Evolutionary conservation across 1,140 invertebrate genomes (phyloP).

Genomic region (Rhyzopertha dominica): DNA sequence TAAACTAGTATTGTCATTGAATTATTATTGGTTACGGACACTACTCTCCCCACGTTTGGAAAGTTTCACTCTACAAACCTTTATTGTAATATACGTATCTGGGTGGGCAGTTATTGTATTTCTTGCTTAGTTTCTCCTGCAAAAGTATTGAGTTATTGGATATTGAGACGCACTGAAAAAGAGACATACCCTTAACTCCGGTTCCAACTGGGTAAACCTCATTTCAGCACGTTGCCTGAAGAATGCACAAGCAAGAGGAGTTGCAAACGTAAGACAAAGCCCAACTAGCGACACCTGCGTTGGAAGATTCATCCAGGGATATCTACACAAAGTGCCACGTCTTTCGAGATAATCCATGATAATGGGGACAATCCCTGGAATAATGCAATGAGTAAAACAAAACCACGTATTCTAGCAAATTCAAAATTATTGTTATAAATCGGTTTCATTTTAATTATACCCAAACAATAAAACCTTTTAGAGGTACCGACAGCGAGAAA

Average conservation of each 20-base stretch:
- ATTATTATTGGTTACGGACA: background rate
- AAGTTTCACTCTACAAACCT: constrained; percentile 49
- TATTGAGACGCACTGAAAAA: too few relatives aligned
- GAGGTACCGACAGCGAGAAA: too few relatives aligned
- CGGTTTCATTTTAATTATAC: too few relatives aligned
- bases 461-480: too few relatives aligned
- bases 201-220: constrained; percentile 53
- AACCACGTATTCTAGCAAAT: too few relatives aligned
- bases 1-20: background rate
- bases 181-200: constrained; percentile 49
- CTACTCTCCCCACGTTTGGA: background rate
- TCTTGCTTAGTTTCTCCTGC: constrained; percentile 46
- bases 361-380: constrained; percentile 61
- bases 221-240: constrained; percentile 69
- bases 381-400: too few relatives aligned
- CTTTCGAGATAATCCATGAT: constrained; percentile 64
- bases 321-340: constrained; percentile 49
- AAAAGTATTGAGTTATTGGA: too few relatives aligned
- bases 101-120: constrained; percentile 42
- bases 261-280: constrained; percentile 73
- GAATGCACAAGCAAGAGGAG: constrained; percentile 75
- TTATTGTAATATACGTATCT: constrained; percentile 57
- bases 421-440: too few relatives aligned
- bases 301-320: constrained; percentile 55
- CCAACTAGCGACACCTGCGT: constrained; percentile 67